A percentile compares a stretch with the other conserved stretches of the same genome.
Conservation (phyloP, 1,140 invertebrate species). For the Orchesella cincta region DNA sequence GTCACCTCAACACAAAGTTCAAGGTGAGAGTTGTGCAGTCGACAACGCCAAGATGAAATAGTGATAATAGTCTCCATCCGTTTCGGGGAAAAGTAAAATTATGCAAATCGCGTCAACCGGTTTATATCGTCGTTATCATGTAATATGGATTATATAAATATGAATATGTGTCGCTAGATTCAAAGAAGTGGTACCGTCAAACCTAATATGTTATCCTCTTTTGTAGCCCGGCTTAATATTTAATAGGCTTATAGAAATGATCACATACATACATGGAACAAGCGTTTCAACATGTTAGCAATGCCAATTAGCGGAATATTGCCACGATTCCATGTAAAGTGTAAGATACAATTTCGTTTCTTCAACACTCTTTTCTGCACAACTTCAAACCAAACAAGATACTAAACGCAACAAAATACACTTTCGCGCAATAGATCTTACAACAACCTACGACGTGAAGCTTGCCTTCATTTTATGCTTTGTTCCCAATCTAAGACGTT, state of each 20-base stretch:
- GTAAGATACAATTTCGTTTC: neutral
- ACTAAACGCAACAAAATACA: too few relatives aligned
- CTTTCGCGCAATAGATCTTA: too few relatives aligned
- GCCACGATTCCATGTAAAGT: neutral
- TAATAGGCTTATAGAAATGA: neutral
- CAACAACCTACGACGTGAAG: too few relatives aligned
- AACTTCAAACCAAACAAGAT: too few relatives aligned
- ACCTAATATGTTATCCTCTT: neutral
- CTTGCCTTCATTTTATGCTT: too few relatives aligned
- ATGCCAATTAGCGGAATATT: neutral
- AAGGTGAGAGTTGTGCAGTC: slow-evolving; percentile 9
- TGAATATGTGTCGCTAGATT: neutral
- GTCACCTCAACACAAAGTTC: slow-evolving; percentile 1
- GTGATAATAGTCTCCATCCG: neutral
- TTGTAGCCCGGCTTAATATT: too few relatives aligned
- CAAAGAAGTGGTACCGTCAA: too few relatives aligned
- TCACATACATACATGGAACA: neutral
- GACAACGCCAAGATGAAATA: neutral
- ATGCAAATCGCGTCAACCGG: slow-evolving; percentile 2
- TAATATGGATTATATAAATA: neutral
- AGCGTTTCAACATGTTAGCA: neutral
- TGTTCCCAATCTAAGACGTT: too few relatives aligned
- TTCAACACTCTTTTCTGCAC: too few relatives aligned
- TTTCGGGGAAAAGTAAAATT: slow-evolving; percentile 19
- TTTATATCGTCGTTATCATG: neutral